Evolutionary conservation across 23 tunicate genomes (phyloP), one percentile per base, ranked within the genome.

Genomic region (Aplidium turbinatum): DNA sequence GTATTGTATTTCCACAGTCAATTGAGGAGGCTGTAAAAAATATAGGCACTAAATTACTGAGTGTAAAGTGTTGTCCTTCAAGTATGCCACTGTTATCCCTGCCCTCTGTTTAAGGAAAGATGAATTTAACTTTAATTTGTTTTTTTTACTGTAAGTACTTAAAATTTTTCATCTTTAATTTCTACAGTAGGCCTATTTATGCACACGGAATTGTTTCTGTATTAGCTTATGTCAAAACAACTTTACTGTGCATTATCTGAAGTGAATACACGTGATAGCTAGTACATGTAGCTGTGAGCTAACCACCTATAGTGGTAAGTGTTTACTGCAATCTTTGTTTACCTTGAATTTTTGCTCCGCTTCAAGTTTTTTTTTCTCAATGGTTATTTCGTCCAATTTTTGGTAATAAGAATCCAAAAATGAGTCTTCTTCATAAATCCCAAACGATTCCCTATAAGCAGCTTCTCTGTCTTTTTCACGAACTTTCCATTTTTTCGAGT

Each of bases 281-380:
- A 42, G 16, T 42, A 42, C 48, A 42, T 42, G 48, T 42, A 42
- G 16, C 48, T 9, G 16, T 42, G 48, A 9, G 9, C 9, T 42
- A 9, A 42, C 13, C n/a, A n/a, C n/a, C n/a, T n/a, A n/a, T n/a
- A n/a, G n/a, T n/a, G n/a, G n/a, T n/a, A n/a, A n/a, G n/a, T n/a
- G n/a, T n/a, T n/a, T n/a, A n/a, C n/a, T n/a, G n/a, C n/a, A n/a
- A 42, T 9, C 30, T 27, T 29, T 5, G 38, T 38, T 13, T 65
- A 65, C 72, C 50, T 65, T 50, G 5, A 65, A 21, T 65, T 65
- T 65, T 65, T 35, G n/a, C 31, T 65, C 47, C 11, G 63, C 68
- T 33, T 62, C 33, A 1, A 20, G 53, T 27, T 73, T 54, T 32
- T 73, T 73, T 40, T 73, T 51, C 40, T 33, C 5, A 25, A 23